phyloP scores from a whole-genome alignment of 2,113 vertebrate species.

The Phocoena sinus region DNA sequence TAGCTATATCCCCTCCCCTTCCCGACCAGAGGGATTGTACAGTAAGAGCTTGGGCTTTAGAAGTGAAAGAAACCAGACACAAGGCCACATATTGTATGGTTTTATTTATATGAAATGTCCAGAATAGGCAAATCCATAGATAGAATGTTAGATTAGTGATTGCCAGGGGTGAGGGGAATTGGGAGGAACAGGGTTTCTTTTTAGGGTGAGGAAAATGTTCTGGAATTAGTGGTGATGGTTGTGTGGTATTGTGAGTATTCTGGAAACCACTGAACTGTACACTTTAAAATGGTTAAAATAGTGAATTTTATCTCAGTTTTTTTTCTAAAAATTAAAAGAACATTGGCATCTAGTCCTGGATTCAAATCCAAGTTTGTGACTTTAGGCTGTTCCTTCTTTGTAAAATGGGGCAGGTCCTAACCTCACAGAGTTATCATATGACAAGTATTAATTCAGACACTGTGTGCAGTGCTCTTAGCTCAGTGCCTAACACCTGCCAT shows the following conservation, averaged over 20 bases:
- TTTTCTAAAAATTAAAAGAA: slow-evolving; percentile 1
- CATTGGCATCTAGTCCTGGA: not conserved
- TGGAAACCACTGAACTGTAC: not conserved
- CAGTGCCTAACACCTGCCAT: not conserved
- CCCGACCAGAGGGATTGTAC: not conserved
- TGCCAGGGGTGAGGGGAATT: not conserved
- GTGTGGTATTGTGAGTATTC: not conserved
- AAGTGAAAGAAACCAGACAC: slow-evolving; percentile 2
- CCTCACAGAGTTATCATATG: not conserved
- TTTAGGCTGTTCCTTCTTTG: not conserved
- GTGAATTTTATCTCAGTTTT: not conserved
- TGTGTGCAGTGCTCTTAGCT: not conserved
- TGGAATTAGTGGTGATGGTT: not conserved
- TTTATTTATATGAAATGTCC: not conserved
- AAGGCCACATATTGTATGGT: not conserved
- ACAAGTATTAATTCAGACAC: not conserved
- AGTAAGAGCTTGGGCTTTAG: not conserved
- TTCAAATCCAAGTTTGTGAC: not conserved
- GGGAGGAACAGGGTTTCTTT: not conserved
- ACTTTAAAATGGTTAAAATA: not conserved
- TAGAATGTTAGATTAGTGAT: not conserved
- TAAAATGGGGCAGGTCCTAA: not conserved
- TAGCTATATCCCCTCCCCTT: not conserved
- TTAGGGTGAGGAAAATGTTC: not conserved
- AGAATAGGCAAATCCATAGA: not conserved